Base-by-base conservation (phyloP, 2,888 invertebrate genomes). In the Caradrina clavipalpis region DNA sequence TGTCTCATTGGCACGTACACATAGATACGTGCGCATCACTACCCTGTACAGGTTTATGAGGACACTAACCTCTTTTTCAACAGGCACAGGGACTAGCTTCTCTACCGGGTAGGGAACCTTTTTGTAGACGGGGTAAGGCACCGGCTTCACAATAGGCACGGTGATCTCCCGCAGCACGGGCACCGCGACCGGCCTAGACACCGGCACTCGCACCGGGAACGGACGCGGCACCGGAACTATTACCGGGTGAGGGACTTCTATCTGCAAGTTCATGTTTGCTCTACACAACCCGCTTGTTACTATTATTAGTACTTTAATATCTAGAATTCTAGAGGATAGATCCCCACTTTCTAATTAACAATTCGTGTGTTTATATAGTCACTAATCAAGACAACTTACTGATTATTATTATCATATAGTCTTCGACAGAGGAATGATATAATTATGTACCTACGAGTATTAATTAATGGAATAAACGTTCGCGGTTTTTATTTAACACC, bases 151-250 rank as follows among this genome's bases (percentile, higher is more conserved):
- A 72, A 97, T 92, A 51, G 96, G 96, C 78, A 97, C 96, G 83
- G 92, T 96, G 61, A 97, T 90, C 90, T 97, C 97, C 80, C 93
- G 95, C 83, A 97, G 93, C 57, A 98, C 95, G 67, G 97, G 97
- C 61, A 98, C 97, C 67, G 97, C 97, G 2, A 98, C 97, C 6
- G 98, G 97, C 87, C 96, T 97, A 1, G 97, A 97, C 50, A 98
- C 95, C 79, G 98, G 97, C 86, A 98, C 97, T 83, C 97, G 97
- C 53, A 98, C 97, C 82, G 98, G 97, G 85, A 97, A 97, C 1
- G 98, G 98, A 86, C 97, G 97, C 17, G 97, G 97, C 68, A 98
- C 96, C 56, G 97, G 97, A 8, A 98, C 97, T 89, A 98, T 97
- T 45, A 98, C 97, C 55, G 98, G 97, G 73, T 97, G 97, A 5